Evolutionary conservation across 2,113 vertebrate species (phyloP).

Genomic region (Centrocercus urophasianus): DNA sequence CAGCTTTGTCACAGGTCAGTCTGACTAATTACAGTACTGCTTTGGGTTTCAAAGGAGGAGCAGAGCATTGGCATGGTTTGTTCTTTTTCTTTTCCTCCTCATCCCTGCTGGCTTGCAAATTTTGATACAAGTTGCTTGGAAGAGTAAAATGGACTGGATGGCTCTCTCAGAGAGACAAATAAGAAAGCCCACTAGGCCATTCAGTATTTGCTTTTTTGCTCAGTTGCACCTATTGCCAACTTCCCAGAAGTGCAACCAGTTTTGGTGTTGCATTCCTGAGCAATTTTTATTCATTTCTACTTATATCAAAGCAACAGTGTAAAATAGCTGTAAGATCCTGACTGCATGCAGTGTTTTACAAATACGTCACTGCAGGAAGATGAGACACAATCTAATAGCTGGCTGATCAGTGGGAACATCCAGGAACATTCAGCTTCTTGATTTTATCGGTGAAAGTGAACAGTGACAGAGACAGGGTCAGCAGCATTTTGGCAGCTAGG

Average conservation of each 20-base stretch:
- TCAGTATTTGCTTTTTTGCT: not conserved
- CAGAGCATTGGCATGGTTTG: fast-evolving
- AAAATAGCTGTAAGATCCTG: not conserved
- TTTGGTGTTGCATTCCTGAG: not conserved
- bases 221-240: not conserved
- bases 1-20: not conserved
- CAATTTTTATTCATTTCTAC: not conserved
- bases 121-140: not conserved
- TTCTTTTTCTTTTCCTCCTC: not conserved
- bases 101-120: not conserved
- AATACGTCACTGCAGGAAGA: not conserved
- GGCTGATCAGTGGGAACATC: not conserved
- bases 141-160: not conserved
- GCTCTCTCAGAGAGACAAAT: not conserved
- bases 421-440: not conserved
- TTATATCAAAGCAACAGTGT: not conserved
- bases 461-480: not conserved
- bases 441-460: not conserved
- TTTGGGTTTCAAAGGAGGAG: not conserved
- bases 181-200: not conserved
- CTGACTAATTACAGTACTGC: not conserved
- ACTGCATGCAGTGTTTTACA: not conserved
- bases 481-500: not conserved
- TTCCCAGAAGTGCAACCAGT: not conserved
- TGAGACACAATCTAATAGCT: not conserved